Evolutionary conservation across 2,888 invertebrate genomes (phyloP), one percentile per base, ranked within the genome.

Genomic region (Nowickia ferox): DNA sequence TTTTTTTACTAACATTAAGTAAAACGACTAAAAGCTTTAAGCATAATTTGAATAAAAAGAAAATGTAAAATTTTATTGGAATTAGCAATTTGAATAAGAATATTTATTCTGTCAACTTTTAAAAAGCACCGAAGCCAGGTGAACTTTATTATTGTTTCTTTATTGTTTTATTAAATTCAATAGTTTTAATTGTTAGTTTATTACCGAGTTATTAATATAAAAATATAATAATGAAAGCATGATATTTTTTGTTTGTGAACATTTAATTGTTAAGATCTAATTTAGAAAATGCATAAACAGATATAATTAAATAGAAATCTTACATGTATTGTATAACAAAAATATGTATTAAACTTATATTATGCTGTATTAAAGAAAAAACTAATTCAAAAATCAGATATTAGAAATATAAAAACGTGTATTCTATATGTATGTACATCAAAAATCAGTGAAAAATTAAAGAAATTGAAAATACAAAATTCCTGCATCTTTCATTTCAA

Each of bases 11-110:
- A 57, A 66, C 22, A 17, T 72, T 72, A 71, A 74, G 78, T 30
- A 71, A 82, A 78, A 72, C 57, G 51, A 51, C 44, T 57, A 59
- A 77, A 76, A 84, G 72, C 74, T 86, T 79, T 86, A 86, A 83
- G 69, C 75, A 66, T 63, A 59, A 66, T 30, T 55, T 71, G 71
- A 71, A 48, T 17, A 53, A 74, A 71, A 59, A 57, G 63, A 74
- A 30, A 71, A 87, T 87, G 22, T 15, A 9, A 68, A 78, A 68
- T 81, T 66, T 68, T 57, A 51, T 59, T 57, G 13, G 30, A 63
- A 72, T 57, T 66, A 40, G 11, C 17, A 59, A 74, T 10, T 17
- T 72, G 44, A 42, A 11, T 3, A 61, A 9, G 38, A 57, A 30
- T 57, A 22, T 22, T 55, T 22, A 4, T 1, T 22, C 1, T 22